Evolutionary conservation across 2,888 invertebrate species (phyloP).

Genomic region (Atrina japonica): DNA sequence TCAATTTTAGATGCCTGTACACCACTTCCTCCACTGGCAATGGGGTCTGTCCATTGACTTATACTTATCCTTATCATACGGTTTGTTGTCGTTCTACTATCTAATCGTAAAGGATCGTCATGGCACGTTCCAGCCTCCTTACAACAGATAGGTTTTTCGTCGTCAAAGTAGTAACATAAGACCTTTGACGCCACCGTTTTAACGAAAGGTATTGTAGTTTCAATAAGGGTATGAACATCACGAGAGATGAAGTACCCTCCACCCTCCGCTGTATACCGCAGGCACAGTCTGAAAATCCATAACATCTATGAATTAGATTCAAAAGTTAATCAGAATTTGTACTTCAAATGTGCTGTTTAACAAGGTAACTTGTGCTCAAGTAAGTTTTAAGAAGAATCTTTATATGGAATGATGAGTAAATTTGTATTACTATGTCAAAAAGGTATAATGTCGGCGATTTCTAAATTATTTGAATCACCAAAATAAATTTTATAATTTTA

Average conservation of each 20-base stretch:
- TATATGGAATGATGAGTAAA: no score
- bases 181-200: constrained; percentile 7
- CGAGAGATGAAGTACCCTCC: constrained; percentile 43
- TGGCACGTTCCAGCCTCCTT: background rate
- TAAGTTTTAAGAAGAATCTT: no score
- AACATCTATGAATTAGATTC: no score
- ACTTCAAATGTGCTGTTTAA: no score
- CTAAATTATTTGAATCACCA: no score
- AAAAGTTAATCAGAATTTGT: no score
- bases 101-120: constrained; percentile 38
- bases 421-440: no score
- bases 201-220: constrained; percentile 7
- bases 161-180: constrained; percentile 46
- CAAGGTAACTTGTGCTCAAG: no score
- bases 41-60: constrained; percentile 52
- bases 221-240: background rate
- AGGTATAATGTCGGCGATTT: no score
- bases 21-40: constrained; percentile 13
- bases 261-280: constrained; percentile 31
- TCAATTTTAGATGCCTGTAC: constrained; percentile 51
- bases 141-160: constrained; percentile 39
- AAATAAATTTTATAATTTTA: no score
- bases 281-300: constrained; percentile 48
- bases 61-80: constrained; percentile 32
- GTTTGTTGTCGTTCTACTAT: constrained; percentile 38